phyloP scores from a whole-genome alignment of 2,888 invertebrate genomes.

The Stratiomys singularior region DNA sequence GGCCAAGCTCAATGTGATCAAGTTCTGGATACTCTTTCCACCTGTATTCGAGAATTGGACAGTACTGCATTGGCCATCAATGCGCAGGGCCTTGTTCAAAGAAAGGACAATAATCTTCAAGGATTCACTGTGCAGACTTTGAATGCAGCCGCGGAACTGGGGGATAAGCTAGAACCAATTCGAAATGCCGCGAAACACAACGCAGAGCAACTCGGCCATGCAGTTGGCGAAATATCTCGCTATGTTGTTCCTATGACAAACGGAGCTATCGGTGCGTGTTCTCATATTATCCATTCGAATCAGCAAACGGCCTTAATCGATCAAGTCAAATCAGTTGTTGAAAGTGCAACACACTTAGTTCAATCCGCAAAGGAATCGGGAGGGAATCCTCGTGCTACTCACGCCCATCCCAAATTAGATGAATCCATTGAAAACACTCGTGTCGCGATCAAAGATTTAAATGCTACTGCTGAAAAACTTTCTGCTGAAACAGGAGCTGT shows the following conservation, averaged over 20 bases:
- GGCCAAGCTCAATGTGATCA: slow-evolving; percentile 94
- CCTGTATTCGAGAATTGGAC: slow-evolving; percentile 83
- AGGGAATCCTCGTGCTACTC: slow-evolving; percentile 90
- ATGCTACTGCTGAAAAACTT: slow-evolving; percentile 80
- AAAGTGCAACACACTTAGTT: slow-evolving; percentile 88
- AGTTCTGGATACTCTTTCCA: slow-evolving; percentile 80
- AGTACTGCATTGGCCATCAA: slow-evolving; percentile 88
- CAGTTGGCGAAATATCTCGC: slow-evolving; percentile 78
- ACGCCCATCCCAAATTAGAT: slow-evolving; percentile 85
- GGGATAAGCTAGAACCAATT: slow-evolving; percentile 87
- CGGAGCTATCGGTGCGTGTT: slow-evolving; percentile 87
- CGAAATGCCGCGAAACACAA: slow-evolving; percentile 87
- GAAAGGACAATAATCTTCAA: slow-evolving; percentile 77
- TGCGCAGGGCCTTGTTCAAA: slow-evolving; percentile 78
- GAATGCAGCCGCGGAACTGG: slow-evolving; percentile 81
- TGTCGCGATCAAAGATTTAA: slow-evolving; percentile 84
- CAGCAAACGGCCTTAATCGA: slow-evolving; percentile 89
- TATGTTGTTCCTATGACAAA: slow-evolving; percentile 89
- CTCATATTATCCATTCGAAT: slow-evolving; percentile 86
- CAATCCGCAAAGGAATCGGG: slow-evolving; percentile 88
- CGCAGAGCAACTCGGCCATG: slow-evolving; percentile 93
- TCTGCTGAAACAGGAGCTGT: slow-evolving; percentile 91
- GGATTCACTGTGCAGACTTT: slow-evolving; percentile 83
- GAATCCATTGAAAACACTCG: slow-evolving; percentile 80
- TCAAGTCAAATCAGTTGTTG: slow-evolving; percentile 93